These are phyloP conservation scores for Zenarchopterus dispar DNA, from an alignment of 2,797 vertebrate genomes.

Conservation along the genomic window DNA sequence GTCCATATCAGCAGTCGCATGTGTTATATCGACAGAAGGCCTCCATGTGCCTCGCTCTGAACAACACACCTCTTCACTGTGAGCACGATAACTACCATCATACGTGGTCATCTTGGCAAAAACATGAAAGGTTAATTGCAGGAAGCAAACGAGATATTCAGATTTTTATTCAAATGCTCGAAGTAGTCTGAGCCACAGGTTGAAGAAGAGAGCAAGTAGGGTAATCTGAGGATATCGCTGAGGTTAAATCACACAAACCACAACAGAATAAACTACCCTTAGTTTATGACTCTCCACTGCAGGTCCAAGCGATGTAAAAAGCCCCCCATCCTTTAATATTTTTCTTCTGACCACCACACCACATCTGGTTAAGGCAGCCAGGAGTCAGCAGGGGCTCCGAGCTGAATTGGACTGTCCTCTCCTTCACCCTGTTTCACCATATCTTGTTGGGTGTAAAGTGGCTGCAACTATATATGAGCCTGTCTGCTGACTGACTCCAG, in stretches of 20 bases:
- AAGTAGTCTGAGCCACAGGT: background rate
- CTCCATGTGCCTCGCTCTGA: constrained; percentile 1
- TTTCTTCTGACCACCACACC: constrained; percentile 51
- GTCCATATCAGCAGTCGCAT: constrained; percentile 48
- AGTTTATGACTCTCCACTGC: constrained; percentile 36
- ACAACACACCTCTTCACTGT: background rate
- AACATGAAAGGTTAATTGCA: background rate
- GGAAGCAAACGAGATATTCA: constrained; percentile 8
- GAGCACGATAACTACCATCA: constrained; percentile 12
- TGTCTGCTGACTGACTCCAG: constrained; percentile 23
- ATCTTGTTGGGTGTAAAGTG: constrained; percentile 29
- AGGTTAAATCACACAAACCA: constrained; percentile 33
- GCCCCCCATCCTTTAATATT: constrained; percentile 16
- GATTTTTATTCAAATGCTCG: constrained; percentile 18
- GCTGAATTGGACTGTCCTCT: constrained; percentile 42
- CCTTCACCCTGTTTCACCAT: constrained; percentile 38
- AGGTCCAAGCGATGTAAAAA: constrained; percentile 34
- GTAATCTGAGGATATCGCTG: background rate
- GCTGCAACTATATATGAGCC: constrained; percentile 21
- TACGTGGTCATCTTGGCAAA: background rate
- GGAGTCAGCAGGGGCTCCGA: constrained; percentile 45
- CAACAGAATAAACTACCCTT: constrained; percentile 34
- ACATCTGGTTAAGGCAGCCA: constrained; percentile 57
- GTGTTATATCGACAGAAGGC: constrained; percentile 14
- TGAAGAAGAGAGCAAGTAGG: background rate